phyloP scores from a whole-genome alignment of 2,113 vertebrate genomes.

The Ursus arctos region DNA sequence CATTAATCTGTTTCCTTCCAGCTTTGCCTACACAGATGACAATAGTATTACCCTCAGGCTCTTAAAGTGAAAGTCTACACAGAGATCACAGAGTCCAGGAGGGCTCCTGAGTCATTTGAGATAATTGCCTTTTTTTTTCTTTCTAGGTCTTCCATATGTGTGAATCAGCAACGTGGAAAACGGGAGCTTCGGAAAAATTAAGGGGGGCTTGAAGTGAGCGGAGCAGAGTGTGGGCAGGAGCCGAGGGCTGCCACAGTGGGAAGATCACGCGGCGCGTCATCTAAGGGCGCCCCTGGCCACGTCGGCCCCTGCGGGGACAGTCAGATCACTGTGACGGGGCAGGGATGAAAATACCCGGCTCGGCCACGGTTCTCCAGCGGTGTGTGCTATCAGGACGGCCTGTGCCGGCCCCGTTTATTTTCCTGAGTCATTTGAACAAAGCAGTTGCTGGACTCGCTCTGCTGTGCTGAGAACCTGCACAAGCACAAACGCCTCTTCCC shows the following conservation, averaged over 20 bases:
- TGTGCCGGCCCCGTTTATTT: not conserved
- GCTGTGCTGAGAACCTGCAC: not conserved
- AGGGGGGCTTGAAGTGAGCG: constrained; percentile 42
- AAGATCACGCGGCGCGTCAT: not conserved
- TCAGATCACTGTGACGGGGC: constrained; percentile 40
- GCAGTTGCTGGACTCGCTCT: not conserved
- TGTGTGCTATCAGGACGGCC: constrained; percentile 12
- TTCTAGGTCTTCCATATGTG: constrained; percentile 4
- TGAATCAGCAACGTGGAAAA: constrained; percentile 45
- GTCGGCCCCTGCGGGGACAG: not conserved
- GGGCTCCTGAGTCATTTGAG: constrained; percentile 34
- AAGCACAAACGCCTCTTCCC: not conserved
- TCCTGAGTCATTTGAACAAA: constrained; percentile 58
- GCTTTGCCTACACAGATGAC: not conserved
- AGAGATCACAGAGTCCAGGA: not conserved
- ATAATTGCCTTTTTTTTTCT: not conserved
- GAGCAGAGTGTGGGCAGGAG: not conserved
- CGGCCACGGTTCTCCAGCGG: not conserved
- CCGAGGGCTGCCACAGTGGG: not conserved
- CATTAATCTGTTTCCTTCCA: constrained; percentile 27
- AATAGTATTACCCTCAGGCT: not conserved
- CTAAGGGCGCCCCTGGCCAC: not conserved
- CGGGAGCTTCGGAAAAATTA: not conserved
- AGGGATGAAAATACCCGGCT: constrained; percentile 22
- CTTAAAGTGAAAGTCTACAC: not conserved